Evolutionary conservation across 1,140 invertebrate species (phyloP).

Genomic region (Eumaeus atala): DNA sequence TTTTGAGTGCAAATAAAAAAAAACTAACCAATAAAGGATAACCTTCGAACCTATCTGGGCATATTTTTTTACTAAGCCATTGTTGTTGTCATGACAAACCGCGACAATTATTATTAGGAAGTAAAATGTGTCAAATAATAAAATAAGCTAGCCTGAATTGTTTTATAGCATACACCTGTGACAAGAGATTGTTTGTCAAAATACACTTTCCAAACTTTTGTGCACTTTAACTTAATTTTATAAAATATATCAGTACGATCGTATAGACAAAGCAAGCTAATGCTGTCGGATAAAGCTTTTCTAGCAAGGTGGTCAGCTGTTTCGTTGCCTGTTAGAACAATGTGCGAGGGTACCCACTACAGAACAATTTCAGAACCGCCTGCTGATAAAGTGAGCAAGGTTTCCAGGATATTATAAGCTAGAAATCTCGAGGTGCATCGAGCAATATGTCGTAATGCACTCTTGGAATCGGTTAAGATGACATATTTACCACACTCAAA

Average conservation of each 20-base stretch:
- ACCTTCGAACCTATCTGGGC: too few species aligned
- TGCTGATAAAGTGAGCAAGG: not conserved
- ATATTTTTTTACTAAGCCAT: too few species aligned
- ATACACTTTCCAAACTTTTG: not conserved
- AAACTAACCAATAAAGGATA: too few species aligned
- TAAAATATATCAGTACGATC: not conserved
- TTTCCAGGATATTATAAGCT: not conserved
- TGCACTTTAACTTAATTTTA: not conserved
- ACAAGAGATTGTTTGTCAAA: constrained; percentile 2
- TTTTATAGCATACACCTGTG: constrained; percentile 13
- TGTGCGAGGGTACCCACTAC: constrained; percentile 1
- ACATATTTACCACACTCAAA: not conserved
- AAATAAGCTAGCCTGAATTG: constrained; percentile 2
- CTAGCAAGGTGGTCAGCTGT: not conserved
- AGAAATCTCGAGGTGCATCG: not conserved
- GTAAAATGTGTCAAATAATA: too few species aligned
- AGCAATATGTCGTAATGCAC: not conserved
- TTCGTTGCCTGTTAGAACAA: constrained; percentile 1
- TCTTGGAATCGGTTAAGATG: not conserved
- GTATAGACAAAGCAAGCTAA: not conserved
- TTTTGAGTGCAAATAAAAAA: too few species aligned
- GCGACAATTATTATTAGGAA: too few species aligned
- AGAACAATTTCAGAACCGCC: not conserved
- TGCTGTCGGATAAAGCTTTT: not conserved
- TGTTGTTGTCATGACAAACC: too few species aligned